Conservation (phyloP, 2,888 invertebrate genomes). For the Listrodromus nycthemerus region DNA sequence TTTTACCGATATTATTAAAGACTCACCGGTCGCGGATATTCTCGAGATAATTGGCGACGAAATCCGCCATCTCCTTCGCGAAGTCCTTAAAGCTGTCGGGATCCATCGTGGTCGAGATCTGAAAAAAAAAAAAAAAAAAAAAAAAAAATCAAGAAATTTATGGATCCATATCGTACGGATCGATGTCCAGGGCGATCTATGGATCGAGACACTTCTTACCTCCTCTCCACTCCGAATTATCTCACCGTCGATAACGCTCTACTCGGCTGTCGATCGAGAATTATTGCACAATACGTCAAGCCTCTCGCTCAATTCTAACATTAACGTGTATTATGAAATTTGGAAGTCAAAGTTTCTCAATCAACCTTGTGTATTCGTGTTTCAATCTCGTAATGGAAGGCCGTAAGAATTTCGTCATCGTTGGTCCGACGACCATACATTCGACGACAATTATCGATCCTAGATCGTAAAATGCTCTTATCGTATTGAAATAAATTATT, state of each 20-base stretch:
- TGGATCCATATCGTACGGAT: background rate
- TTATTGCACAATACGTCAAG: conserved; percentile 4
- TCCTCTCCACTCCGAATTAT: background rate
- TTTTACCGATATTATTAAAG: conserved; percentile 1
- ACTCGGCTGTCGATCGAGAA: background rate
- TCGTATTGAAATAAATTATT: background rate
- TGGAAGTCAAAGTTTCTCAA: conserved; percentile 46
- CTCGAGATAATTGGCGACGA: conserved; percentile 96
- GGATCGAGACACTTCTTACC: background rate
- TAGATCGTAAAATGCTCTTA: background rate
- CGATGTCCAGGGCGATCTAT: background rate
- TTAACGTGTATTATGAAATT: conserved; percentile 50
- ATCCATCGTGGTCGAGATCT: conserved; percentile 87
- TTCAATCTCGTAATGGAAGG: conserved; percentile 10
- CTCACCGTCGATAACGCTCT: background rate
- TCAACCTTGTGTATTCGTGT: conserved; percentile 55
- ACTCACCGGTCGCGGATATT: conserved; percentile 95
- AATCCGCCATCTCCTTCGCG: conserved; percentile 97
- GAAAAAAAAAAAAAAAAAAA: conserved; percentile 11
- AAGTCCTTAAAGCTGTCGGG: conserved; percentile 93
- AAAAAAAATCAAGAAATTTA: conserved; percentile 6
- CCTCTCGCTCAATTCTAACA: background rate
- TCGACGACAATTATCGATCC: background rate
- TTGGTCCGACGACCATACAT: conserved; percentile 1
- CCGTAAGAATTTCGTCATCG: conserved; percentile 9